These are phyloP conservation scores for Ormyrus thymus DNA, from an alignment of 2,888 invertebrate genomes.

Conservation along the genomic window DNA sequence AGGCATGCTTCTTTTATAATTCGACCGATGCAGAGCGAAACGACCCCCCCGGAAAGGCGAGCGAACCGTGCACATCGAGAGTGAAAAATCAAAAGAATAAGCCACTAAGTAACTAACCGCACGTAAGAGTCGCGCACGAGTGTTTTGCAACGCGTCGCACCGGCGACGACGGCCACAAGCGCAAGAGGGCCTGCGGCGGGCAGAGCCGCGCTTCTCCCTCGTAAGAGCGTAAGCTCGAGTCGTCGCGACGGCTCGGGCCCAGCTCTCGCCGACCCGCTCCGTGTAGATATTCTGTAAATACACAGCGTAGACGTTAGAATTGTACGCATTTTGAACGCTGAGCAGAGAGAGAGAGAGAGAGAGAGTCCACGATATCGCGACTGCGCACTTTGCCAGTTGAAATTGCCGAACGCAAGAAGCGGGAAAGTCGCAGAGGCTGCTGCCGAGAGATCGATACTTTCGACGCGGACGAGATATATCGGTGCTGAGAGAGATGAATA, in stretches of 20 bases:
- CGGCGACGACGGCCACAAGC: no score
- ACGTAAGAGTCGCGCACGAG: no score
- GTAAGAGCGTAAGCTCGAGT: no score
- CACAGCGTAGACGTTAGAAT: constrained; percentile 9
- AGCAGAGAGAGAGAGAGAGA: no score
- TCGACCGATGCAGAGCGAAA: constrained; percentile 2
- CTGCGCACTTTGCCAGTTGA: constrained; percentile 8
- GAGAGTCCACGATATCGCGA: constrained; percentile 5
- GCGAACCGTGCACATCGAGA: constrained; percentile 20
- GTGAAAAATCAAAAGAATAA: constrained; percentile 44
- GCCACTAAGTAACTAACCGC: no score
- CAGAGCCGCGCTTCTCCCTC: no score
- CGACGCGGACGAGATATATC: no score
- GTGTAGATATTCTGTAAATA: constrained; percentile 49
- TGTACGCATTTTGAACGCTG: neutral
- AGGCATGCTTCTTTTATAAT: constrained; percentile 17
- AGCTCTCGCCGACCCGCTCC: constrained; percentile 5
- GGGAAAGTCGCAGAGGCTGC: neutral
- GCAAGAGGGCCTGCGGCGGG: no score
- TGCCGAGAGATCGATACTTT: neutral
- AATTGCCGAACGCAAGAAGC: neutral
- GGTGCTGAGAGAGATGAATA: neutral
- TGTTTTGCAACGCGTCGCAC: no score
- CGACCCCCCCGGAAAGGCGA: neutral
- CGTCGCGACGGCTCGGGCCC: no score